Conservation (phyloP, 2,113 vertebrate genomes). For the Apodemus sylvaticus region DNA sequence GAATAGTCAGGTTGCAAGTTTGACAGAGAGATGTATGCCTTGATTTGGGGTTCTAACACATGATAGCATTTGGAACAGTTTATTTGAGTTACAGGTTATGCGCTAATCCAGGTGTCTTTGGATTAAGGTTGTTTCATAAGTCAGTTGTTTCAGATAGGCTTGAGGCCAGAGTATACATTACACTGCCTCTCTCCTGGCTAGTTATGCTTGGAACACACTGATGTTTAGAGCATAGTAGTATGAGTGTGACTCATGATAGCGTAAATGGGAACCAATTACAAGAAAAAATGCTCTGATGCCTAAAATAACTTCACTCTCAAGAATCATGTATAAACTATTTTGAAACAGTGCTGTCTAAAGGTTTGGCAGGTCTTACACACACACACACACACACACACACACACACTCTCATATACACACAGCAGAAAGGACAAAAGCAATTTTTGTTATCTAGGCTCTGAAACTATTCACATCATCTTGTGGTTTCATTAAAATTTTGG, state of each 20-base stretch:
- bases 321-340: slow-evolving; percentile 60
- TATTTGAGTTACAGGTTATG: slow-evolving; percentile 54
- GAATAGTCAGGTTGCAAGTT: slow-evolving; percentile 64
- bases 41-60: slow-evolving; percentile 51
- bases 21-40: slow-evolving; percentile 48
- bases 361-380: not conserved
- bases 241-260: slow-evolving; percentile 66
- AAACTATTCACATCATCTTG: not conserved
- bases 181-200: slow-evolving; percentile 29
- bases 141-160: slow-evolving; percentile 54
- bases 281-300: slow-evolving; percentile 33
- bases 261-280: slow-evolving; percentile 59
- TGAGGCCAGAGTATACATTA: slow-evolving; percentile 64
- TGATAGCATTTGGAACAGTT: slow-evolving; percentile 69
- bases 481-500: slow-evolving; percentile 67
- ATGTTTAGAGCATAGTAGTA: slow-evolving; percentile 55
- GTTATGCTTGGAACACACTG: slow-evolving; percentile 59
- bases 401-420: not conserved
- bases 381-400: not conserved
- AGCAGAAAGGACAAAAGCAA: slow-evolving; percentile 51
- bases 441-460: slow-evolving; percentile 61
- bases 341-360: slow-evolving; percentile 40
- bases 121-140: slow-evolving; percentile 21
- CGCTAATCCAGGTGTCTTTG: slow-evolving; percentile 71
- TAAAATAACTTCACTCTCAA: slow-evolving; percentile 58